These are phyloP conservation scores for Brachionichthys hirsutus DNA, from an alignment of 2,113 vertebrate genomes.

Conservation along the genomic window DNA sequence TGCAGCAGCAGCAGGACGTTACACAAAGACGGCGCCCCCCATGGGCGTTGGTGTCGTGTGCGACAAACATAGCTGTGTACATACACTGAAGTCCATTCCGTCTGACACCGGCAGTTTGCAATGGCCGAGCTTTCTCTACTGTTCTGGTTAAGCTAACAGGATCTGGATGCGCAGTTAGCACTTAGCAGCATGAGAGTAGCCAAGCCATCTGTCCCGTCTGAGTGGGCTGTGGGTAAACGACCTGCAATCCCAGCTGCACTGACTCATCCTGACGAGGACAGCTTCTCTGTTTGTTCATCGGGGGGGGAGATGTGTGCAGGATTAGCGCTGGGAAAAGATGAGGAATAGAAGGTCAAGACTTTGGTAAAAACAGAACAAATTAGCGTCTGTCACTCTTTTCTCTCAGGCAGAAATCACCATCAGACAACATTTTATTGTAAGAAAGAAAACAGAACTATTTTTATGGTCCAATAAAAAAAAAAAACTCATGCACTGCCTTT, in stretches of 20 bases:
- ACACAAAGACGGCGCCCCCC: slow-evolving; percentile 12
- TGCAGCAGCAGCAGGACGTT: slow-evolving; percentile 12
- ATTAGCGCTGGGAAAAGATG: slow-evolving; percentile 20
- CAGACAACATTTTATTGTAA: slow-evolving; percentile 15
- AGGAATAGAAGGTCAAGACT: slow-evolving; percentile 40
- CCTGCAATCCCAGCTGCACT: slow-evolving; percentile 74
- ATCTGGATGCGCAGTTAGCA: slow-evolving; percentile 46
- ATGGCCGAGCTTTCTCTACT: slow-evolving; percentile 7
- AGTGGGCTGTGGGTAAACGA: slow-evolving; percentile 70
- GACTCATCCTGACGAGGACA: slow-evolving; percentile 68
- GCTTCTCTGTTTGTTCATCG: slow-evolving; percentile 58
- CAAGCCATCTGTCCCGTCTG: slow-evolving; percentile 67
- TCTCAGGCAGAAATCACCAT: slow-evolving; percentile 33
- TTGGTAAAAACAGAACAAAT: slow-evolving; percentile 34
- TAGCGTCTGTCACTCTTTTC: slow-evolving; percentile 27
- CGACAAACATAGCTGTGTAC: too few species aligned
- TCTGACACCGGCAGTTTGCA: not conserved
- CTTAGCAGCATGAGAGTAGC: slow-evolving; percentile 48
- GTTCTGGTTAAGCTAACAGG: slow-evolving; percentile 19
- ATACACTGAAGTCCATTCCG: too few species aligned
- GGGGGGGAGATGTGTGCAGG: not conserved
- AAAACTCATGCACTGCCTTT: slow-evolving; percentile 9
- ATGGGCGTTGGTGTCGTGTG: slow-evolving; percentile 32
- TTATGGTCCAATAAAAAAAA: slow-evolving; percentile 8
- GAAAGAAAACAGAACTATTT: slow-evolving; percentile 8